A percentile compares a stretch with the other conserved stretches of the same genome.
Conservation (phyloP, 2,113 vertebrate genomes). For the Neofelis nebulosa region DNA sequence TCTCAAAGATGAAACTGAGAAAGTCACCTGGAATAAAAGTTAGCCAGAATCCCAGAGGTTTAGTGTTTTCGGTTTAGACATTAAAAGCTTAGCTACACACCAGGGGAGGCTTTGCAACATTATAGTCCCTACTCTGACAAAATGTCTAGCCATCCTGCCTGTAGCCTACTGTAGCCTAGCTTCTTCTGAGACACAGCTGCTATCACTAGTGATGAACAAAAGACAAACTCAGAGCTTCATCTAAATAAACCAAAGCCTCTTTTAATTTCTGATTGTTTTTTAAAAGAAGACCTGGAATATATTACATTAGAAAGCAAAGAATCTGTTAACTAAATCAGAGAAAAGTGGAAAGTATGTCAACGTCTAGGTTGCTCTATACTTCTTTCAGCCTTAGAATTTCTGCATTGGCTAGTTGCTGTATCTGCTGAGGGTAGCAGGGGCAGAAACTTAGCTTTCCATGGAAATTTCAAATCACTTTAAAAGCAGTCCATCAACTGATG, state of each 20-base stretch:
- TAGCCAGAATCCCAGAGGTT: neutral
- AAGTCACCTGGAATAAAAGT: neutral
- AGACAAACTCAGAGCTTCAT: constrained; percentile 8
- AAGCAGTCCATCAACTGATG: too few relatives aligned
- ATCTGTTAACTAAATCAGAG: neutral
- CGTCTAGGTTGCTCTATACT: neutral
- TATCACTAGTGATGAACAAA: neutral
- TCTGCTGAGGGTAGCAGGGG: neutral
- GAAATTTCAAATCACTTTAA: neutral
- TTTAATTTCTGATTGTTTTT: neutral
- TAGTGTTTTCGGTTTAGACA: neutral
- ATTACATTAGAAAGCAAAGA: neutral
- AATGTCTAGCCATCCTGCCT: neutral
- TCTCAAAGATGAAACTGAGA: constrained; percentile 16
- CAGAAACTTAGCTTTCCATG: neutral
- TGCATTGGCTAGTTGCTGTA: neutral
- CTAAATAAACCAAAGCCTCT: neutral
- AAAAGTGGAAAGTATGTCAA: neutral
- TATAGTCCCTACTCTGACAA: neutral
- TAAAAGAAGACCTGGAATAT: neutral
- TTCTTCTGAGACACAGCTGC: neutral
- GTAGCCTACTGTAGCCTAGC: neutral
- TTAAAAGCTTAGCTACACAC: neutral
- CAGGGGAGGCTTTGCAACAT: neutral
- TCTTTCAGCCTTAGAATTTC: neutral